These are phyloP conservation scores for Trichonephila clavipes DNA, from an alignment of 1,140 invertebrate species.

Conservation along the genomic window DNA sequence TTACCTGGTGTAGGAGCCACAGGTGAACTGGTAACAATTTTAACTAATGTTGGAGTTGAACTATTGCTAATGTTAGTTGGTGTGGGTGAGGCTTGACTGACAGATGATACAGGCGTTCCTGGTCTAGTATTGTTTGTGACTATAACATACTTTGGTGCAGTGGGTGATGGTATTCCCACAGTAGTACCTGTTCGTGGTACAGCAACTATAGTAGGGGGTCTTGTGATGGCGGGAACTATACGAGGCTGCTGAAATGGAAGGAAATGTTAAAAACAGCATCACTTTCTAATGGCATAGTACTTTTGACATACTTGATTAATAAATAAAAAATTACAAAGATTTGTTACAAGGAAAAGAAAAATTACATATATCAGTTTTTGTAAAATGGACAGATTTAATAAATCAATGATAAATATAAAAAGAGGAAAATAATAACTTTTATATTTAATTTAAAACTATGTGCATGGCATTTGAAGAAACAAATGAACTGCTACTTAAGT, in stretches of 20 bases:
- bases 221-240: slow-evolving; percentile 18
- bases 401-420: too few species aligned
- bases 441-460: too few species aligned
- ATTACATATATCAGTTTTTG: too few species aligned
- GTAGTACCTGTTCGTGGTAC: slow-evolving; percentile 78
- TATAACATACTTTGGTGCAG: slow-evolving; percentile 80
- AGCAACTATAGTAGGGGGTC: slow-evolving; percentile 76
- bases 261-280: neutral
- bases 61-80: slow-evolving; percentile 30
- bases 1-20: slow-evolving; percentile 25
- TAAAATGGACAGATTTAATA: too few species aligned
- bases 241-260: slow-evolving; percentile 49
- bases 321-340: too few species aligned
- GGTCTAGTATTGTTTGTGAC: slow-evolving; percentile 79
- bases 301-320: too few species aligned
- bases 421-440: too few species aligned
- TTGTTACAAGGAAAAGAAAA: too few species aligned
- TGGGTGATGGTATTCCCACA: slow-evolving; percentile 75
- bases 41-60: slow-evolving; percentile 74
- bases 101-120: slow-evolving; percentile 76
- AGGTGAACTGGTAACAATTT: slow-evolving; percentile 68
- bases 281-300: too few species aligned
- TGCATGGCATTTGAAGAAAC: too few species aligned
- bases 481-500: too few species aligned
- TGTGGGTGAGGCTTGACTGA: slow-evolving; percentile 71